phyloP scores from a whole-genome alignment of 2,888 invertebrate species.

The Coleophora flavipennella region DNA sequence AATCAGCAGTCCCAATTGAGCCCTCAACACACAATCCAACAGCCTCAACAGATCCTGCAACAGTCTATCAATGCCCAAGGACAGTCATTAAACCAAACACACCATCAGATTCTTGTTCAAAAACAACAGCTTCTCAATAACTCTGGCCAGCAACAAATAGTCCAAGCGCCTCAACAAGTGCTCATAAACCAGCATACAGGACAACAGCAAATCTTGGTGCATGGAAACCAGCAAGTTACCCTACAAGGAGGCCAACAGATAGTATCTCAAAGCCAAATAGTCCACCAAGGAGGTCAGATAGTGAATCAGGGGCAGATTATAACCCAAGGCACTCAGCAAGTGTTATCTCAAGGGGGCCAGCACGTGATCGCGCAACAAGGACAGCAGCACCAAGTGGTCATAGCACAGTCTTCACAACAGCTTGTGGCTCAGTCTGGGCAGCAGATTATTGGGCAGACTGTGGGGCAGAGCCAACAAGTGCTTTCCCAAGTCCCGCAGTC shows the following conservation, averaged over 20 bases:
- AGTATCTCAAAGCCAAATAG: slow-evolving; percentile 61
- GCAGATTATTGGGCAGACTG: slow-evolving; percentile 56
- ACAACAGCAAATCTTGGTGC: slow-evolving; percentile 64
- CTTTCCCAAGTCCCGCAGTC: slow-evolving; percentile 59
- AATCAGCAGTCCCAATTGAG: slow-evolving; percentile 63
- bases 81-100: slow-evolving; percentile 63
- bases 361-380: slow-evolving; percentile 65
- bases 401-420: slow-evolving; percentile 63
- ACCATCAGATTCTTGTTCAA: slow-evolving; percentile 63
- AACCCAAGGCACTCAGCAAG: slow-evolving; percentile 55
- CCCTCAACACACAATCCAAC: slow-evolving; percentile 69
- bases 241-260: slow-evolving; percentile 61
- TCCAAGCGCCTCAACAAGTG: slow-evolving; percentile 68
- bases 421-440: slow-evolving; percentile 63
- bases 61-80: slow-evolving; percentile 71
- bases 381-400: slow-evolving; percentile 62
- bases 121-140: slow-evolving; percentile 74
- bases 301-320: slow-evolving; percentile 62
- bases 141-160: slow-evolving; percentile 64
- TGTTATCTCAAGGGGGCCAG: slow-evolving; percentile 61
- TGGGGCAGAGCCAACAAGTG: slow-evolving; percentile 55
- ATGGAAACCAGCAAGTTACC: slow-evolving; percentile 65
- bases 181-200: slow-evolving; percentile 62
- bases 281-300: slow-evolving; percentile 61
- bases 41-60: slow-evolving; percentile 75